A percentile compares a stretch with the other conserved stretches of the same genome.
Evolutionary conservation across 2,113 vertebrate genomes (phyloP).

Genomic region (Falco punctatus): DNA sequence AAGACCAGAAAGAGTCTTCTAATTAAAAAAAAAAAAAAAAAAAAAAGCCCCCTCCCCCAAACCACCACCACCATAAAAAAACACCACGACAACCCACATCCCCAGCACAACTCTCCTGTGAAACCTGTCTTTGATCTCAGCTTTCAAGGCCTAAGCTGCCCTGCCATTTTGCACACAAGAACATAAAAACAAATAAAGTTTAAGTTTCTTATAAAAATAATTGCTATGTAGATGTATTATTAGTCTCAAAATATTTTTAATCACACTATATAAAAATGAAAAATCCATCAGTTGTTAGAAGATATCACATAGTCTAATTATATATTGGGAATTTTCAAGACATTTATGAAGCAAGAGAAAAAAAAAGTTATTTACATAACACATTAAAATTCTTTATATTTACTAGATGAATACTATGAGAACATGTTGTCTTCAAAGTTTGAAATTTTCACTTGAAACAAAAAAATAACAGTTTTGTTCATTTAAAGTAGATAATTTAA

Average conservation of each 20-base stretch:
- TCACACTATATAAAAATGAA: not conserved
- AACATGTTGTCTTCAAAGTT: not conserved
- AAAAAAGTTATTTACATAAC: not conserved
- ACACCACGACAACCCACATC: accelerated
- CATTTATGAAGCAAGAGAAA: not conserved
- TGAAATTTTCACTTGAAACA: not conserved
- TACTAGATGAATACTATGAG: not conserved
- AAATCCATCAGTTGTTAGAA: not conserved
- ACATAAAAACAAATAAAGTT: not conserved
- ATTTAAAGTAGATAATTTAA: not conserved
- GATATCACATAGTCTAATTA: not conserved
- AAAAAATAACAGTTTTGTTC: not conserved
- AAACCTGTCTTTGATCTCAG: not conserved
- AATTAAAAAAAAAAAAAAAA: not conserved
- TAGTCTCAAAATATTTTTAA: not conserved
- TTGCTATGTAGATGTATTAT: not conserved
- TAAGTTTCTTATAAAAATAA: not conserved
- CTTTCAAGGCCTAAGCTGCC: not conserved
- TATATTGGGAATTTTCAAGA: not conserved
- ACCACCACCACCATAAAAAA: not conserved
- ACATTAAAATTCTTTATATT: not conserved
- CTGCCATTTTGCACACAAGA: not conserved
- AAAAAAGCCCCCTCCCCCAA: not conserved
- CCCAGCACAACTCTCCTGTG: accelerated
- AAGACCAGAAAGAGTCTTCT: not conserved